Evolutionary conservation across 64 coral and sea anemone genomes (phyloP), one percentile per base, ranked within the genome.

Genomic region (Porites australiensis): DNA sequence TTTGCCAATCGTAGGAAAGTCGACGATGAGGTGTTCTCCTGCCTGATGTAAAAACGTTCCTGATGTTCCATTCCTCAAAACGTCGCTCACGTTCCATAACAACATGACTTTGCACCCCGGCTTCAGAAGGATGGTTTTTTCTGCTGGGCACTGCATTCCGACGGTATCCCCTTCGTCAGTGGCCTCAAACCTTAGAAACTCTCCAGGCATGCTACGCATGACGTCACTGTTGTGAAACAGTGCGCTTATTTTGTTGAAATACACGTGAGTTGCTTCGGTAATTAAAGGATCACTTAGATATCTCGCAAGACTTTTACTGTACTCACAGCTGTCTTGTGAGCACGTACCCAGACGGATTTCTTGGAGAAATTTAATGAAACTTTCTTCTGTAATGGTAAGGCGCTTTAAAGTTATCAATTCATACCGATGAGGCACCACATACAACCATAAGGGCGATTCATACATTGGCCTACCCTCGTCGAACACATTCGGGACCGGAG

Each of bases 21-120:
- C 0, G 0, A 37, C 27, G 27, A 37, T 37, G 1, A 37, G 27
- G 27, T 37, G 27, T 37, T 37, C 27, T 37, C 27, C 53, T 55
- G 5, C 53, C 11, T 55, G 5, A 1, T 55, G 0, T 2, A 55
- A 55, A 21, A 79, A 80, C 0, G 50, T 27, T 0, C 76, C 75
- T 12, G 27, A 49, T 5, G 10, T 46, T 11, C 88, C 75, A 13
- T 90, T 90, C 44, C 74, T 49, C 6, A 90, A 66, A 3, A 2
- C 14, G 10, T 90, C 74, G 0, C 27, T 10, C 19, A 79, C 67
- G 64, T 90, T 90, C 58, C 64, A 90, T 2, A 80, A 18, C 18
- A 80, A 44, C 88, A 90, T 90, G 0, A 90, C 88, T 8, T 90
- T 90, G 54, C 75, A 90, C 4, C 61, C 59, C 0, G 27, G 11